Conservation (phyloP, 1,140 invertebrate species). For the Leptinotarsa undecemlineata region DNA sequence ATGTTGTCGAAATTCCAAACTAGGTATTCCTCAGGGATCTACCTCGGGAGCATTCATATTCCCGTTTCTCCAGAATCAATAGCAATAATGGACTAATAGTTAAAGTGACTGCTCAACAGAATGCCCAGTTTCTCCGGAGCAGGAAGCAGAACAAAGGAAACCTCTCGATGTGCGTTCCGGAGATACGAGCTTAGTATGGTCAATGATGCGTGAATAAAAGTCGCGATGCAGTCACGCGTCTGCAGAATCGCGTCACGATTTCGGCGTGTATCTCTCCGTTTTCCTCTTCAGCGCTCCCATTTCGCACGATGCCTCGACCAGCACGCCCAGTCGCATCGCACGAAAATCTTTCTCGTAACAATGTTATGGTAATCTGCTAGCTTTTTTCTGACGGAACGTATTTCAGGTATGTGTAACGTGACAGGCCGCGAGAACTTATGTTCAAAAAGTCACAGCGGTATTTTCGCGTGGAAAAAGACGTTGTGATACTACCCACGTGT, state of each 20-base stretch:
- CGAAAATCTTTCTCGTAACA: slow-evolving; percentile 9
- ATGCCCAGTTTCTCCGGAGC: neutral
- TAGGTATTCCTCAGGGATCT: too few species aligned
- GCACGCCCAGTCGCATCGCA: slow-evolving; percentile 26
- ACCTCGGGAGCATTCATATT: too few species aligned
- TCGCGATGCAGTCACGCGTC: slow-evolving; percentile 34
- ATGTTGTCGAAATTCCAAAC: too few species aligned
- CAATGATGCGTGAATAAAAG: slow-evolving; percentile 37
- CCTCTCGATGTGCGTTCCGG: slow-evolving; percentile 10
- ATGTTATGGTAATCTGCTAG: neutral
- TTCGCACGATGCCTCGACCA: slow-evolving; percentile 33
- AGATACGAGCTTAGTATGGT: slow-evolving; percentile 20
- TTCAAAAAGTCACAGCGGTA: too few species aligned
- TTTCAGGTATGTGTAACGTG: neutral
- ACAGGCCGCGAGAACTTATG: neutral
- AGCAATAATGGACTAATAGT: neutral
- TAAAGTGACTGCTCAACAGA: neutral
- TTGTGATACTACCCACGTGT: too few species aligned
- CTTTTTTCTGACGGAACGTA: neutral
- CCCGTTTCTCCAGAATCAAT: too few species aligned
- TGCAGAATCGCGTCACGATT: slow-evolving; percentile 36
- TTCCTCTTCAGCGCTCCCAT: slow-evolving; percentile 27
- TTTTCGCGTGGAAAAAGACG: too few species aligned
- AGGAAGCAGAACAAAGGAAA: neutral
- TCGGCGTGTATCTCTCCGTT: slow-evolving; percentile 9